Percentiles rank a stretch among this genome's conserved stretches.
Evolutionary conservation across 2,888 invertebrate species (phyloP).

Genomic region (Eupsilia transversa): DNA sequence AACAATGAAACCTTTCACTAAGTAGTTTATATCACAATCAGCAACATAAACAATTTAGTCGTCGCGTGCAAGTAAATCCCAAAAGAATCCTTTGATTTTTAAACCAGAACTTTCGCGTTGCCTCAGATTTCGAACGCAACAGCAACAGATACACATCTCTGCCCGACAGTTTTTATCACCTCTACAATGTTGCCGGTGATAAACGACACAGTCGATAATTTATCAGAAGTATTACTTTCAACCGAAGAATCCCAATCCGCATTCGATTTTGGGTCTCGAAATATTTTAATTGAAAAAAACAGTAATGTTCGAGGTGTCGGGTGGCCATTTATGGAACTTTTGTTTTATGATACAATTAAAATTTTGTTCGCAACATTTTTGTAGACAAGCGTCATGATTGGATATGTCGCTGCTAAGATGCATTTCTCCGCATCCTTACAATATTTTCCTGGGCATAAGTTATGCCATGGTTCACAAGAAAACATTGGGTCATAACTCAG

Average conservation of each 20-base stretch:
- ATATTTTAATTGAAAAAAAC: conserved; percentile 64
- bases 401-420: not conserved
- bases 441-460: conserved; percentile 24
- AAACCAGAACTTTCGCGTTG: conserved; percentile 51
- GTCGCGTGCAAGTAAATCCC: conserved; percentile 46
- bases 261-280: conserved; percentile 54
- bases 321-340: conserved; percentile 33
- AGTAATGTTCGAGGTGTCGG: conserved; percentile 42
- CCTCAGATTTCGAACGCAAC: conserved; percentile 41
- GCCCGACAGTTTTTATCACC: conserved; percentile 63
- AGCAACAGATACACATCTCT: conserved; percentile 63
- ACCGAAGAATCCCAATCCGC: conserved; percentile 57
- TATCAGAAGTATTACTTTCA: conserved; percentile 69
- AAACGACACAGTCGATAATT: conserved; percentile 66
- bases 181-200: conserved; percentile 65
- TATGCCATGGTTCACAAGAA: not conserved
- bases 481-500: conserved; percentile 17
- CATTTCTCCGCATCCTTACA: not conserved
- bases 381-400: conserved; percentile 24
- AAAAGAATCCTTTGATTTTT: conserved; percentile 36
- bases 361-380: conserved; percentile 17
- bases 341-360: conserved; percentile 32
- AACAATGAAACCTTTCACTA: not conserved
- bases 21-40: not conserved
- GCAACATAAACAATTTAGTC: conserved; percentile 21